Evolutionary conservation across 2,888 invertebrate species (phyloP), one percentile per base, ranked within the genome.

Genomic region (Nephrotoma flavescens): DNA sequence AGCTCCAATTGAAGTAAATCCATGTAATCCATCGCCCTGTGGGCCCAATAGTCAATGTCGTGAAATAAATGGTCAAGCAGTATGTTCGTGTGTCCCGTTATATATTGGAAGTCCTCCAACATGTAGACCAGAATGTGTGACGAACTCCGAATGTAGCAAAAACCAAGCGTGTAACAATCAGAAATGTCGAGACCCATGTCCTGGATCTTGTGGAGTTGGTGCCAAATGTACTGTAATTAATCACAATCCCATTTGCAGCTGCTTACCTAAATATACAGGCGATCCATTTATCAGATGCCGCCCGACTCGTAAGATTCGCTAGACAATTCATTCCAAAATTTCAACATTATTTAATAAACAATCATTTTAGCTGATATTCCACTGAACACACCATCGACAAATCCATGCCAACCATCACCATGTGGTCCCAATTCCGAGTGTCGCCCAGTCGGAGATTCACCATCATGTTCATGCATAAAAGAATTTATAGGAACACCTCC

Each of bases 371-470:
- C 90, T 45, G 88, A 88, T 85, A 90, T 89, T 0, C 87, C 88
- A 42, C 88, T 89, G 15, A 89, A 90, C 85, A 88, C 89, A 0
- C 88, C 88, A 89, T 52, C 88, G 87, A 88, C 88, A 57, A 93
- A 94, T 90, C 94, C 94, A 11, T 95, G 94, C 89, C 91, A 92
- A 88, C 94, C 94, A 9, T 93, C 93, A 45, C 96, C 96, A 83
- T 96, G 96, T 91, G 96, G 96, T 52, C 92, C 94, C 4, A 95
- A 95, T 89, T 93, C 96, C 11, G 92, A 94, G 89, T 97, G 97
- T 89, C 89, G 92, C 87, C 89, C 89, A 0, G 91, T 91, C n/a
- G 91, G 91, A 45, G 90, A 91, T 83, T 89, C 91, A 1, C 91
- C 91, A 2, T 91, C 93, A 1, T 95, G 95, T 89, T 92, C 93